Percentiles rank a stretch among this genome's conserved stretches.
Evolutionary conservation across 2,113 vertebrate genomes (phyloP).

Genomic region (Entomyzon cyanotis): DNA sequence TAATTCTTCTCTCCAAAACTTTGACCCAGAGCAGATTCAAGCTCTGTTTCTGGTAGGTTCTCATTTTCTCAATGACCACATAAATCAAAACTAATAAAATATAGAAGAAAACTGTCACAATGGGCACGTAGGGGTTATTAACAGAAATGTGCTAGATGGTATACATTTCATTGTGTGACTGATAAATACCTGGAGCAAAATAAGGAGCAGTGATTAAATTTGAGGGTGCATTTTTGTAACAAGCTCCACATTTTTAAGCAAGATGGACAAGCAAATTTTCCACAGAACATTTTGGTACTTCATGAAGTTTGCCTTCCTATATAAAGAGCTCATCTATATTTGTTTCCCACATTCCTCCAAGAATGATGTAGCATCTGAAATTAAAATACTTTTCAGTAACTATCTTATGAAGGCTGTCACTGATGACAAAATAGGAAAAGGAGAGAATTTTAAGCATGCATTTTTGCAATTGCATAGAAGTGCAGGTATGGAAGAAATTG

Average conservation of each 20-base stretch:
- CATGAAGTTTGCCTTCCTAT: slow-evolving; percentile 26
- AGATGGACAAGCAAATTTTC: background rate
- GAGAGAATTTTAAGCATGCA: background rate
- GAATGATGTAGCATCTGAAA: slow-evolving; percentile 42
- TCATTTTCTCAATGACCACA: background rate
- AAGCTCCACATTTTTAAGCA: background rate
- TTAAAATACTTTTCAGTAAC: slow-evolving; percentile 14
- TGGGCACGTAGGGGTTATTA: background rate
- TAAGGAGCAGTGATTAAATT: background rate
- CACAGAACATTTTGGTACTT: background rate
- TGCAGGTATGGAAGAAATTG: background rate
- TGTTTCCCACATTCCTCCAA: slow-evolving; percentile 31
- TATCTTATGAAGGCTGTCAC: background rate
- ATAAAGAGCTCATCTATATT: slow-evolving; percentile 26
- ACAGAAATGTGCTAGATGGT: background rate
- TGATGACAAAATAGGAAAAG: background rate
- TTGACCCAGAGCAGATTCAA: background rate
- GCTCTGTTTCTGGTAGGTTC: background rate
- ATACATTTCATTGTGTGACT: background rate
- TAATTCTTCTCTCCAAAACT: background rate
- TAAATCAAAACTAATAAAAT: background rate
- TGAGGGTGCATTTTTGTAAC: background rate
- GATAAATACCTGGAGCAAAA: background rate
- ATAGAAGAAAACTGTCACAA: background rate
- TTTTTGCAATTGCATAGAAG: background rate